Base-by-base conservation (phyloP, 1,140 invertebrate genomes). In the Drosophila kurseongensis region DNA sequence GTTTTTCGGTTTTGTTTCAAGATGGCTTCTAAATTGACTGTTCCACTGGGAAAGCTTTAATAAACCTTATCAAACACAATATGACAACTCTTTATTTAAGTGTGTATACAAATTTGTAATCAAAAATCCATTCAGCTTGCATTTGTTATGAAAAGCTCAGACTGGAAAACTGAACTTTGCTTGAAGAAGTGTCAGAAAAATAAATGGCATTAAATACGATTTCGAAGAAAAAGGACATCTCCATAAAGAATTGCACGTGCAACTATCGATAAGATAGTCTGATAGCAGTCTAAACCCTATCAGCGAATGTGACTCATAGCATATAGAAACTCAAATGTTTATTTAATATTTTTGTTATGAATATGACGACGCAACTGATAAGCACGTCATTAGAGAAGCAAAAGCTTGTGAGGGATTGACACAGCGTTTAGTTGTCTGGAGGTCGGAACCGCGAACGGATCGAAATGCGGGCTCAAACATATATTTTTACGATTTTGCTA, bases 401-500 rank as follows among this genome's bases (percentile, higher is more conserved):
- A 29, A 12, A 29, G n/a, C 40, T 14, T 16, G 10, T 16, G 14
- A 16, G 38, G 23, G n/a, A 57, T 44, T 44, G 40, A 13, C 29
- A 5, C 4, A 13, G 7, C n/a, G 38, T 36, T 65, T 48, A 71
- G 72, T 71, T 27, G 45, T 32, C 62, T 10, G 9, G 7, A 14
- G 10, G 4, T 29, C 41, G 48, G 29, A 16, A 27, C 18, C 41
- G 59, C 45, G 48, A 54, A 13, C 45, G 35, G 38, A 50, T 65
- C 73, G 40, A 36, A 52, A 75, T 75, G 67, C 41, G 62, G 23
- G 3, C 16, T 10, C 27, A 44, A 12, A 13, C 18, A 32, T 32
- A 58, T 16, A 5, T 35, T 8, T 36, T 23, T 8, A 16, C 57
- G 14, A 13, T 58, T 13, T 38, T 50, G 47, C 1, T 29, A 14